A percentile compares a stretch with the other conserved stretches of the same genome.
phyloP scores from a whole-genome alignment of 2,888 invertebrate species.

The Teinopalpus imperialis region DNA sequence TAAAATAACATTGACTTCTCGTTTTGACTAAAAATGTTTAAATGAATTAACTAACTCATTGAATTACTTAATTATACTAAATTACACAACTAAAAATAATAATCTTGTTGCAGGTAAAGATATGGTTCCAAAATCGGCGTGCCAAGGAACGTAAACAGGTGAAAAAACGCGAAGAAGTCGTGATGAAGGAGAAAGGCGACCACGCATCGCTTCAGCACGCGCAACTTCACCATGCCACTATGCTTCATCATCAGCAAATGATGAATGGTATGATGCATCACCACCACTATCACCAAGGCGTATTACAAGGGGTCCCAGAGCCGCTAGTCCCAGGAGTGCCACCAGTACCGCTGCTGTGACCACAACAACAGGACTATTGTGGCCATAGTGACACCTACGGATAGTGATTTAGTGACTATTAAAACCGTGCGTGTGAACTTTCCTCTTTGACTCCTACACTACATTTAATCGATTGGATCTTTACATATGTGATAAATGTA shows the following conservation, averaged over 20 bases:
- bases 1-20: too few species aligned
- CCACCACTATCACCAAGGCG: conserved; percentile 76
- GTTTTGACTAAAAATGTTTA: too few species aligned
- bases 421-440: conserved; percentile 27
- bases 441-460: conserved; percentile 29
- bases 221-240: conserved; percentile 77
- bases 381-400: conserved; percentile 30
- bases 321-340: conserved; percentile 62
- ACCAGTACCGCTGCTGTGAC: conserved; percentile 79
- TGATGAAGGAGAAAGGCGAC: conserved; percentile 82
- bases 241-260: conserved; percentile 80
- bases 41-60: too few species aligned
- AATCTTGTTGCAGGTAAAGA: conserved; percentile 81
- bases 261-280: conserved; percentile 80
- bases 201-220: conserved; percentile 76
- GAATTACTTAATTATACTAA: too few species aligned
- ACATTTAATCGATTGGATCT: conserved; percentile 33
- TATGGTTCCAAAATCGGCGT: conserved; percentile 95
- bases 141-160: conserved; percentile 95
- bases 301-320: conserved; percentile 77
- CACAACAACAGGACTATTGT: conserved; percentile 49
- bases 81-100: too few species aligned
- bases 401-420: conserved; percentile 31
- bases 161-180: conserved; percentile 91
- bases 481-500: conserved; percentile 59